Base-by-base conservation (phyloP, 2,113 vertebrate species). In the Daboia siamensis region DNA sequence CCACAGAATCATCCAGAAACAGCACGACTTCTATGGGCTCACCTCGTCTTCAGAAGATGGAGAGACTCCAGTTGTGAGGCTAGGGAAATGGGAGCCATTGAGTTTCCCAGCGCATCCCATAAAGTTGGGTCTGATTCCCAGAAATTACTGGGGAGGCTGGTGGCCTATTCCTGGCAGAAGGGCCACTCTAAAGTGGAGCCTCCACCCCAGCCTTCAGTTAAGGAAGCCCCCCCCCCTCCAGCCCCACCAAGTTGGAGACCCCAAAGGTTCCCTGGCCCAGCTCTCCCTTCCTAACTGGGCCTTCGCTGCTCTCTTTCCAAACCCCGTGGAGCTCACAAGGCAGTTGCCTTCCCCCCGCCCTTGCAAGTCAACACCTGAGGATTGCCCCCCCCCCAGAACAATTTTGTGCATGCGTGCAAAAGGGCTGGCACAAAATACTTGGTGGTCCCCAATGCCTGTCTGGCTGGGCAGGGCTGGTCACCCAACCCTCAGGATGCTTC, bases 1-100 rank as follows among this genome's bases (percentile, higher is more conserved):
- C 74, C 0, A 1, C 0, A 0, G 9, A 1, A 2, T 23, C 46
- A 64, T 1, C 0, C 48, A 54, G 56, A 1, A 0, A 69, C 48
- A 54, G 89, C 8, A 87, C 39, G 54, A 2, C 87, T 13, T 3
- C 10, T 23, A 55, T 6, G 29, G 24, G 29, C 15, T 56, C 44
- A 33, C 7, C 44, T 92, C 24, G 20, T 54, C 7, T 33, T 7
- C 23, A 23, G n/a, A 39, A 88, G 54, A 20, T 33, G n/a, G n/a
- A 74, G 6, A 7, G 5, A 74, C 13, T 39, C 69, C n/a, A 33
- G n/a, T 3, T 29, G n/a, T 13, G 61, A 12, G 1, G 11, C 69
- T 74, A n/a, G n/a, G 33, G 15, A 39, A 74, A 39, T 20, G n/a
- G 69, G n/a, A 33, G 33, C 69, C 33, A 39, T 20, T 80, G 20